These are phyloP conservation scores for Platyrinchus mystaceus DNA, from an alignment of 2,797 vertebrate species.

Conservation along the genomic window DNA sequence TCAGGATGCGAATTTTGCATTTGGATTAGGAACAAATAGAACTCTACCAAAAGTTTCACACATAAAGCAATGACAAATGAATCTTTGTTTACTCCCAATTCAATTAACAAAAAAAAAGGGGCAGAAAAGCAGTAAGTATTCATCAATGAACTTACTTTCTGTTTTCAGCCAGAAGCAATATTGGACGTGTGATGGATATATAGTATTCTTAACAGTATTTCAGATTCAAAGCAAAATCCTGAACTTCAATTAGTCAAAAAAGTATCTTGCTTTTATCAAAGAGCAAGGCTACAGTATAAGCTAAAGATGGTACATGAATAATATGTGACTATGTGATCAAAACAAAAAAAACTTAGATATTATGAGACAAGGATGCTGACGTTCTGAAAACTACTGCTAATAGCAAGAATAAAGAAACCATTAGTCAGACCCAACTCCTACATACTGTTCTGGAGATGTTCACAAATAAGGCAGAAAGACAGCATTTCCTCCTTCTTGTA, in stretches of 20 bases:
- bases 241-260: neutral
- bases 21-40: constrained; percentile 25
- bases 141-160: neutral
- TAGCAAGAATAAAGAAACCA: neutral
- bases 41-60: constrained; percentile 30
- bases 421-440: neutral
- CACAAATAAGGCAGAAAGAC: neutral
- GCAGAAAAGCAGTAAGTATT: neutral
- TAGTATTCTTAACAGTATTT: neutral
- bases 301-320: neutral
- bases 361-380: neutral
- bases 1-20: constrained; percentile 27
- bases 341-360: neutral
- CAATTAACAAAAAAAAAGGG: neutral
- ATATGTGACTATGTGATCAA: neutral
- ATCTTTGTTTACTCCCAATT: neutral
- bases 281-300: neutral
- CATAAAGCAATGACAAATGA: constrained; percentile 16
- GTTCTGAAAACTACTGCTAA: neutral
- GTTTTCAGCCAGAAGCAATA: constrained; percentile 26
- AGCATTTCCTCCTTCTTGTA: neutral
- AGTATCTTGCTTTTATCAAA: neutral
- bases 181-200: neutral
- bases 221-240: neutral
- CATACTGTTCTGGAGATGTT: neutral